Base-by-base conservation (phyloP, 1,140 invertebrate genomes). In the Thaumatotibia leucotreta region DNA sequence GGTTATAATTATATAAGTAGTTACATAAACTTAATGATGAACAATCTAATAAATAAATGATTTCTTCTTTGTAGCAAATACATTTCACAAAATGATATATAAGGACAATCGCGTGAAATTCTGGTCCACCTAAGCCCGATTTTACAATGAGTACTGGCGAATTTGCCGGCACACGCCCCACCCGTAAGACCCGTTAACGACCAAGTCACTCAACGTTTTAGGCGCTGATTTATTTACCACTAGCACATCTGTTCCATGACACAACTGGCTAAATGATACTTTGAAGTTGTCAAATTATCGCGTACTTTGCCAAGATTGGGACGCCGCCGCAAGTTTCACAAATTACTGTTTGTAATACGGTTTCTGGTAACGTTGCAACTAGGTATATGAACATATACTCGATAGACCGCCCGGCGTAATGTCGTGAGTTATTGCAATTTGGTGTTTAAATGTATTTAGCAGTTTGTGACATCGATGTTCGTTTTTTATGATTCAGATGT, bases 201-300 rank as follows among this genome's bases (percentile, higher is more conserved):
- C 71, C 73, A 62, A 79, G 69, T 79, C 74, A 76, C 74, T 78
- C 74, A 79, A 66, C 72, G 69, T 71, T 75, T 76, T 73, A 74
- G 73, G 69, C 73, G 72, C 65, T 80, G 79, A 82, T 82, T 83
- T 83, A 82, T 82, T 84, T 82, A 80, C 73, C 76, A 80, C 81
- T 76, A 74, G 69, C 69, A 74, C 85, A 85, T 85, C 79, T 85
- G 86, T 73, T 82, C 67, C 67, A 69, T 77, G 75, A 82, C 79
- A 85, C 68, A 66, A 78, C 68, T 73, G 69, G 69, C 79, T 85
- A 82, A 86, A 88, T 79, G 80, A 86, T 79, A 86, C 75, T 88
- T 88, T 86, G 82, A 86, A 88, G 79, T 84, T 84, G 79, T 83
- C 83, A 86, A 86, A 88, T 86, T 85, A 88, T 79, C 80, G 80